Evolutionary conservation across 2,888 invertebrate species (phyloP), one percentile per base, ranked within the genome.

Genomic region (Exocentrus adspersus): DNA sequence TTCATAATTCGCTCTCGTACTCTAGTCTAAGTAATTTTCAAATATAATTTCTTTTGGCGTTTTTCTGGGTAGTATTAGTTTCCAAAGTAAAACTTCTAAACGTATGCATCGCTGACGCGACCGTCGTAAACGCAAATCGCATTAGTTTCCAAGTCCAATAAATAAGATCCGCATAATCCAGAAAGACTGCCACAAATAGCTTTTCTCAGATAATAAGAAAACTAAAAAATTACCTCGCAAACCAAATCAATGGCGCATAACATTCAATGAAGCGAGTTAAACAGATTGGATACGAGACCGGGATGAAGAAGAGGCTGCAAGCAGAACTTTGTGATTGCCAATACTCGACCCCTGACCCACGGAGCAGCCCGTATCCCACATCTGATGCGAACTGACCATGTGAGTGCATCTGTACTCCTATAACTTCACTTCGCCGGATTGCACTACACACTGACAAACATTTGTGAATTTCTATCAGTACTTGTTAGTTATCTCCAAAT

Each of bases 191-290:
- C 66, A 54, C 66, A 67, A 69, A 67, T 67, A 62, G 66, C 66
- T 60, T 69, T 71, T 66, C 64, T 66, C 70, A 63, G 67, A 67
- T 70, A 70, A 71, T 70, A 72, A 75, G 75, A 75, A 77, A 77
- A 73, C 74, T 72, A 77, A 80, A 78, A 80, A 79, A 79, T 78
- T 76, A 77, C 78, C 74, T 75, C 73, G 73, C 72, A 73, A 77
- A 78, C 77, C 78, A 74, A 79, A 76, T 77, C 80, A 81, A 82
- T 80, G 80, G 79, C 78, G 79, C 78, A 79, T 79, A 75, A 77
- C 76, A 80, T 77, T 80, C 81, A 80, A 80, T 81, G 81, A 80
- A 80, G 78, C 79, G 79, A 73, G 74, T 71, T 80, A 79, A 81
- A 81, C 79, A 81, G 81, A 82, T 82, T 81, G 81, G 80, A 79